Percentiles rank a stretch among this genome's conserved stretches.
phyloP scores from a whole-genome alignment of 2,888 invertebrate species.

The Vesta saturnalis region DNA sequence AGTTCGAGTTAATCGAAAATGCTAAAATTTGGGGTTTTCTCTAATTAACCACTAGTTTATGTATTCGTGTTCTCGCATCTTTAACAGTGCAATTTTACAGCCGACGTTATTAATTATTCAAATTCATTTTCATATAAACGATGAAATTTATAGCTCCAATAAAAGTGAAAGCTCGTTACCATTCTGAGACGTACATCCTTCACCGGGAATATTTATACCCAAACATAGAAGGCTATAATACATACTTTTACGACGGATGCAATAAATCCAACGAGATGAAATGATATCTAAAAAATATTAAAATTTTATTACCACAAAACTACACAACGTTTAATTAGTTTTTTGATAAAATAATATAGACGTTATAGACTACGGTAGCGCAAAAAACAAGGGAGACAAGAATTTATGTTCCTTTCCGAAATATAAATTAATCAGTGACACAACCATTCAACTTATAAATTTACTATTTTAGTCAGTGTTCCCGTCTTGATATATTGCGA shows the following conservation, averaged over 20 bases:
- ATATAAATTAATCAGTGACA: not conserved
- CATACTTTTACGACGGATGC: constrained; percentile 55
- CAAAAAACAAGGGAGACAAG: not conserved
- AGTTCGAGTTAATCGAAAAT: constrained; percentile 1
- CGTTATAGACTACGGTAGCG: not conserved
- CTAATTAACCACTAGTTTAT: not conserved
- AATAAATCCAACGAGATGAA: constrained; percentile 59
- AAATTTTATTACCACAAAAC: constrained; percentile 39
- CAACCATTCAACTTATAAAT: not conserved
- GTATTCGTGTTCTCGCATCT: constrained; percentile 20
- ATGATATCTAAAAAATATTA: constrained; percentile 55
- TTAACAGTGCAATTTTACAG: constrained; percentile 23
- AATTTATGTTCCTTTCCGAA: constrained; percentile 1
- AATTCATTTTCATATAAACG: constrained; percentile 34
- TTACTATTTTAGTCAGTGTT: not conserved
- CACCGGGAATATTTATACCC: constrained; percentile 43
- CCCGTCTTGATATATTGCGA: constrained; percentile 1
- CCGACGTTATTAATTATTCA: constrained; percentile 33
- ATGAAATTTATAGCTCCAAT: constrained; percentile 34
- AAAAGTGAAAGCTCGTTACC: constrained; percentile 39
- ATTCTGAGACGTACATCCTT: constrained; percentile 42
- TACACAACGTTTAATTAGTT: constrained; percentile 29
- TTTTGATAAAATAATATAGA: not conserved
- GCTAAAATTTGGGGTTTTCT: constrained; percentile 4
- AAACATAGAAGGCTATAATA: constrained; percentile 46